phyloP scores from a whole-genome alignment of 1,140 invertebrate genomes.

The Pristionchus pacificus region DNA sequence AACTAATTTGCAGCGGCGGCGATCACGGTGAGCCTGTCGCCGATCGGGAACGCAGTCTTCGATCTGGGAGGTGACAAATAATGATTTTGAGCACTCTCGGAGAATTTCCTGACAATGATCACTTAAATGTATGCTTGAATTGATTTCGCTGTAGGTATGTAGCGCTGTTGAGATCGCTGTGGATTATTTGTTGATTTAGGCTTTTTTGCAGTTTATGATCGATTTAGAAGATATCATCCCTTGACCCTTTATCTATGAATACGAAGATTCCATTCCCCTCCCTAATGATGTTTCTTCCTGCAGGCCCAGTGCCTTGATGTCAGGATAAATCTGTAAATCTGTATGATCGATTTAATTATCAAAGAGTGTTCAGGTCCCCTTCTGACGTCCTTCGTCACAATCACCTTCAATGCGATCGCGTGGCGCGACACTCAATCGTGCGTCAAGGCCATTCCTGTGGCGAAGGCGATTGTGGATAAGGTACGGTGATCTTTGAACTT shows the following conservation, averaged over 20 bases:
- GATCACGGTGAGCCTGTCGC: too few species aligned
- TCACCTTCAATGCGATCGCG: slow-evolving; percentile 28
- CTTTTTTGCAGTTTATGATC: too few species aligned
- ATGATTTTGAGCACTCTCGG: slow-evolving; percentile 31
- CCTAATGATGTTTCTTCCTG: too few species aligned
- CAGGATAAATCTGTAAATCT: neutral
- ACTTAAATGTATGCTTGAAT: too few species aligned
- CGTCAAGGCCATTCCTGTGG: slow-evolving; percentile 37
- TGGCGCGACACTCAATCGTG: slow-evolving; percentile 43
- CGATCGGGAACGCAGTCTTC: neutral
- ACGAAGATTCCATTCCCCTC: too few species aligned
- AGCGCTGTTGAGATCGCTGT: too few species aligned
- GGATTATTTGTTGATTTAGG: too few species aligned
- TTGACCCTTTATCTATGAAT: too few species aligned
- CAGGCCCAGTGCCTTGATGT: too few species aligned
- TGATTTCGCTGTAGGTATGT: too few species aligned
- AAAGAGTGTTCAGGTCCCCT: neutral
- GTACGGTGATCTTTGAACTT: slow-evolving; percentile 21
- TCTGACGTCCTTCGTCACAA: slow-evolving; percentile 35
- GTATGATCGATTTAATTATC: neutral
- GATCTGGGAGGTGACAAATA: neutral
- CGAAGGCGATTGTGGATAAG: slow-evolving; percentile 35
- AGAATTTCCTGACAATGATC: neutral
- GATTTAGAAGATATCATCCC: too few species aligned
- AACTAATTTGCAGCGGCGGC: too few species aligned